Base-by-base conservation (phyloP, 23 tunicate genomes). In the Ascidia mentula region DNA sequence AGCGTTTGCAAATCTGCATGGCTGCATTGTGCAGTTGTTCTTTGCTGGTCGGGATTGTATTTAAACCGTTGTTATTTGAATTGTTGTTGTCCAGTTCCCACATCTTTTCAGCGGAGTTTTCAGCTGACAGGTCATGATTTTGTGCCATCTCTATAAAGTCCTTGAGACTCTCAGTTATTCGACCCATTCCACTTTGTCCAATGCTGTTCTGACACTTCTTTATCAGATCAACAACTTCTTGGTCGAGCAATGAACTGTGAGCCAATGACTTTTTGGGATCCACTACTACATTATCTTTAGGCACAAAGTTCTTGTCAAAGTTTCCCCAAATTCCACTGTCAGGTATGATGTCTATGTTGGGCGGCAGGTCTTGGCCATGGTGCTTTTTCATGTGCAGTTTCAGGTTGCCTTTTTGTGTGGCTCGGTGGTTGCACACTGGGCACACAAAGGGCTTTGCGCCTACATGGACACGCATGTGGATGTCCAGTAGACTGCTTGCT, bases 271-370 rank as follows among this genome's bases (percentile, higher is more conserved):
- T 72, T 65, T 76, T 45, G 18, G 40, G 32, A 26, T 35, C 77
- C 32, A 40, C 31, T 0, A 71, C 38, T 8, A 42, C 65, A 53
- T 28, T 53, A 9, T 28, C 24, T 26, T 26, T 26, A 26, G 22
- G 65, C 65, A 53, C 65, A 53, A 53, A 53, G 13, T 53, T 53
- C 24, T 53, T 53, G 65, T 77, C 69, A 3, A 72, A 78, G 73
- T 86, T 89, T 18, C 97, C 97, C 97, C 97, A 91, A 70, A 88
- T 94, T 32, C 98, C 98, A 59, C 89, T 83, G 79, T 94, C 98
- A 4, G 98, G 98, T 6, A 88, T 73, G 13, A 83, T 78, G 40
- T 94, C 98, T 24, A 94, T 94, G 74, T 94, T 84, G 30, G 78
- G 70, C 8, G 98, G 98, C 0, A 94, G 75, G 82, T 94, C 94